Evolutionary conservation across 2,888 invertebrate genomes (phyloP), one percentile per base, ranked within the genome.

Genomic region (Cerastoderma edule): DNA sequence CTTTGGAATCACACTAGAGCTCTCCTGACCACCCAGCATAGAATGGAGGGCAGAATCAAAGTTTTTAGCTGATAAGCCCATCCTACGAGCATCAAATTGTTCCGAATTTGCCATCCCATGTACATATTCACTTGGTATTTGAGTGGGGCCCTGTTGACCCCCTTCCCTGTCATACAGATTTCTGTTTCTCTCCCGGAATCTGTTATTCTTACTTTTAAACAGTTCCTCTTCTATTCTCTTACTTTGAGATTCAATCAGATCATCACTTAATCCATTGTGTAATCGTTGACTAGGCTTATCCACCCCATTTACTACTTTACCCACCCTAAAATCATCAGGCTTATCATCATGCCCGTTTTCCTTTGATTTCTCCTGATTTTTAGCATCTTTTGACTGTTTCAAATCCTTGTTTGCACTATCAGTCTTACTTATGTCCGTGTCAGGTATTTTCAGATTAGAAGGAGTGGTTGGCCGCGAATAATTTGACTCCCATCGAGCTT

Each of bases 41-140:
- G 85, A 81, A 10, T 84, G 79, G 22, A 89, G 75, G 22, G 89
- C 88, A 30, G 87, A 77, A 60, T 90, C 89, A 88, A 90, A 89
- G 4, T 84, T 88, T 48, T 85, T 87, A n/a, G 88, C 81, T 22
- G 84, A 82, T 27, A 89, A 72, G 32, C 85, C 87, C 88, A 90
- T 90, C 64, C 84, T 87, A 6, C 87, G 72, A 16, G 85, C 87
- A 80, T 90, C 89, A 87, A 89, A 89, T 50, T 85, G 82, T 32
- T 89, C 88, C 22, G 73, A 63, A 24, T 74, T 77, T 16, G 72
- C 56, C 83, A 87, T 88, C 16, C 81, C 76, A 75, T 86, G 77
- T 1, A 87, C 83, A 83, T 88, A 88, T 75, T 89, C 87, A 80
- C 87, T 88, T 1, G 88, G 88, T 78, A 86, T 87, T 53, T 72